Evolutionary conservation across 2,888 invertebrate genomes (phyloP).

Genomic region (Mystacides longicornis): DNA sequence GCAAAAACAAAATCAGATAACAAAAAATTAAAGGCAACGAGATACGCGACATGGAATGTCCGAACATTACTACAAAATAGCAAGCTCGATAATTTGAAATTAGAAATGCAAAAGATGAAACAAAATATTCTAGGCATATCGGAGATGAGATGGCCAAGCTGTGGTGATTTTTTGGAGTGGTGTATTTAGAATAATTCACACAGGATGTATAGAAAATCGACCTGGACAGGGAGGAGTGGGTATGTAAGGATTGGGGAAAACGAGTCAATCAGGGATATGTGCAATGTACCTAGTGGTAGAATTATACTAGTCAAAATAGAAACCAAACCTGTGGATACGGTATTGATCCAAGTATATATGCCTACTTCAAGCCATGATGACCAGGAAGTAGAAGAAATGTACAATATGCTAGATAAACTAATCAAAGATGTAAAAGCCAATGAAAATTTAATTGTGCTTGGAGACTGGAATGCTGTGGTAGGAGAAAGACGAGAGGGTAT

Average conservation of each 20-base stretch:
- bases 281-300: background rate
- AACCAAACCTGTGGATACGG: background rate
- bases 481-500: background rate
- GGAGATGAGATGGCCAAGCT: too few relatives aligned
- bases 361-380: background rate
- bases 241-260: background rate
- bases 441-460: background rate
- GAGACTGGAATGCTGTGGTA: constrained; percentile 7
- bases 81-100: too few relatives aligned
- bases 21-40: too few relatives aligned
- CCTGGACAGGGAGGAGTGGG: too few relatives aligned
- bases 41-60: too few relatives aligned
- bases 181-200: too few relatives aligned
- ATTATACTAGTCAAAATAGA: background rate
- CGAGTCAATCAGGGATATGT: background rate
- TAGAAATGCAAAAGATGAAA: too few relatives aligned
- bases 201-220: too few relatives aligned
- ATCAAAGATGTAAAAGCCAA: background rate
- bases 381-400: background rate
- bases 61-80: too few relatives aligned
- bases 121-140: too few relatives aligned
- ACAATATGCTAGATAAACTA: background rate
- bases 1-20: too few relatives aligned
- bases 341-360: background rate
- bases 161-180: too few relatives aligned